These are phyloP conservation scores for Acromyrmex charruanus DNA, from an alignment of 1,140 invertebrate genomes.

Conservation along the genomic window DNA sequence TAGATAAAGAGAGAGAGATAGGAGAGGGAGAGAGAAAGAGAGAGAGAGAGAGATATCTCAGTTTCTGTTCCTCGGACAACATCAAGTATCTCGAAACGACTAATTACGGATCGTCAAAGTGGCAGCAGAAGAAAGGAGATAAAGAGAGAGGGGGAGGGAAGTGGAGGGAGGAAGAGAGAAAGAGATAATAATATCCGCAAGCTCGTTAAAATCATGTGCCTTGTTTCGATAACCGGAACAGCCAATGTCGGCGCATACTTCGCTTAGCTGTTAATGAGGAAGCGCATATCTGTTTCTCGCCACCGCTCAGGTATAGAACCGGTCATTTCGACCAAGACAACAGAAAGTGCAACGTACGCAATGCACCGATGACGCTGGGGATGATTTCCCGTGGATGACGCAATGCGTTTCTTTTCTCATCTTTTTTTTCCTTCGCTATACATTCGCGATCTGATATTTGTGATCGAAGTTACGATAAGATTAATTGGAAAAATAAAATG, in stretches of 20 bases:
- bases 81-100: constrained; percentile 40
- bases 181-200: background rate
- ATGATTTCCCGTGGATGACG: background rate
- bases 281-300: constrained; percentile 33
- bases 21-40: background rate
- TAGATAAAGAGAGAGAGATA: background rate
- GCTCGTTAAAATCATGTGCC: constrained; percentile 42
- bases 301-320: constrained; percentile 35
- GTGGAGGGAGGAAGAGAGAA: background rate
- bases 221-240: constrained; percentile 62
- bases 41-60: background rate
- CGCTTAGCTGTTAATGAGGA: constrained; percentile 43
- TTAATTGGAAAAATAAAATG: background rate
- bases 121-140: constrained; percentile 18
- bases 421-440: background rate
- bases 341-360: constrained; percentile 44
- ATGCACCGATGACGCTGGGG: constrained; percentile 19
- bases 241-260: constrained; percentile 17
- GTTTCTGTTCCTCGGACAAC: constrained; percentile 13
- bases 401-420: background rate
- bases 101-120: constrained; percentile 63
- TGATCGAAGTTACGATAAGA: background rate
- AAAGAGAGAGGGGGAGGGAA: background rate
- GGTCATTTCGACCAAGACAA: constrained; percentile 29
- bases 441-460: no score